phyloP scores from a whole-genome alignment of 2,888 invertebrate species.

The Sylvicola cinctus region DNA sequence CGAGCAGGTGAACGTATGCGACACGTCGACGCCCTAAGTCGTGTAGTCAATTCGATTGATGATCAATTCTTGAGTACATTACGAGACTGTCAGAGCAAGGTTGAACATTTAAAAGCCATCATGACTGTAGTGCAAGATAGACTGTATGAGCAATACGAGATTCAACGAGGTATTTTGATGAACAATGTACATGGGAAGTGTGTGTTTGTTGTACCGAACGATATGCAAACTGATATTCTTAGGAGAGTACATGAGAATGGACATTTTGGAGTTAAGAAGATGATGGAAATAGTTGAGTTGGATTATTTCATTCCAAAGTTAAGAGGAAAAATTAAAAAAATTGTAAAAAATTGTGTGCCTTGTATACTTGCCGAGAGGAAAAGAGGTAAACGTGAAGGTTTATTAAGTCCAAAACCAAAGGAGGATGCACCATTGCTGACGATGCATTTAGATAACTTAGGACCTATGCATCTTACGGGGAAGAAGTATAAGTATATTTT shows the following conservation, averaged over 20 bases:
- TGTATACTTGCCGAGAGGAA: constrained; percentile 7
- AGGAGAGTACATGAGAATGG: constrained; percentile 4
- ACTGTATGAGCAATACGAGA: no score
- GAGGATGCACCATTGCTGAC: constrained; percentile 13
- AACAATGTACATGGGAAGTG: no score
- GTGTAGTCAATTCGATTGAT: no score
- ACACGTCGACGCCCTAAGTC: neutral
- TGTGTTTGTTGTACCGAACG: constrained; percentile 2
- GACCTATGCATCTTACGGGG: constrained; percentile 13
- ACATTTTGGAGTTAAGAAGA: constrained; percentile 6
- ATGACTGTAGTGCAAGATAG: no score
- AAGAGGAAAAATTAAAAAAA: constrained; percentile 8
- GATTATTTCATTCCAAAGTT: constrained; percentile 10
- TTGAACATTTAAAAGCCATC: no score
- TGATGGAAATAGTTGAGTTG: constrained; percentile 8
- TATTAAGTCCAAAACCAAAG: constrained; percentile 13
- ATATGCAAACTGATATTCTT: constrained; percentile 5
- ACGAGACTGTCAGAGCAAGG: no score
- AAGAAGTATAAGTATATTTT: constrained; percentile 14
- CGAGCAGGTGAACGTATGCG: neutral
- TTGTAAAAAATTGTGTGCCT: constrained; percentile 6
- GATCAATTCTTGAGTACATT: no score
- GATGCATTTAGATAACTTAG: constrained; percentile 16
- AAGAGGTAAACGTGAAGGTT: constrained; percentile 13
- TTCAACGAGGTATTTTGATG: no score